Percentiles rank a stretch among this genome's conserved stretches.
Evolutionary conservation across 2,797 vertebrate genomes (phyloP).

Genomic region (Streptopelia turtur): DNA sequence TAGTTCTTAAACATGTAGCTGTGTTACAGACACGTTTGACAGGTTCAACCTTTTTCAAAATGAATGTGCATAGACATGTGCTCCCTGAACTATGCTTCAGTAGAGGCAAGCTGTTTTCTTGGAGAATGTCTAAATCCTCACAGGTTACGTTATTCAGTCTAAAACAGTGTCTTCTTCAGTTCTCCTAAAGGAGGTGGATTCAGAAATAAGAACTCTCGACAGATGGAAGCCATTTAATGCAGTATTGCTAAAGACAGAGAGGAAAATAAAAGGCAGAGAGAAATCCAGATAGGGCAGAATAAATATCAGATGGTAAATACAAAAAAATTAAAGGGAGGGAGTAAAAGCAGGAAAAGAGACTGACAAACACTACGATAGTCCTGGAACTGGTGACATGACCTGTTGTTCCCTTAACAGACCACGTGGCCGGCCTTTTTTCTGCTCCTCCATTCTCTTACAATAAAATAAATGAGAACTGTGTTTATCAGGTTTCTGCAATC

Average conservation of each 20-base stretch:
- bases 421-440: background rate
- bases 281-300: background rate
- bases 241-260: background rate
- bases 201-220: background rate
- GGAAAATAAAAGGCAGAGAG: background rate
- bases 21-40: background rate
- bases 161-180: background rate
- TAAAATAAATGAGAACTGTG: constrained; percentile 14
- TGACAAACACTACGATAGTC: background rate
- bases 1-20: background rate
- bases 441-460: background rate
- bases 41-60: background rate
- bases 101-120: background rate
- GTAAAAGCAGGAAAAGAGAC: background rate
- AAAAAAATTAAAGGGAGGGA: background rate
- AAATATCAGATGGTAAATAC: background rate
- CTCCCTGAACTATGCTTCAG: background rate
- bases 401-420: background rate
- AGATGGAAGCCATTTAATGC: background rate
- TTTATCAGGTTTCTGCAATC: constrained; percentile 45
- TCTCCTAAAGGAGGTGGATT: background rate
- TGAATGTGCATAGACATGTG: accelerated
- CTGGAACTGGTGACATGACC: background rate
- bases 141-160: background rate
- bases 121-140: background rate